These are phyloP conservation scores for Zosterops pallidus DNA, from an alignment of 2,113 vertebrate species.

Conservation along the genomic window DNA sequence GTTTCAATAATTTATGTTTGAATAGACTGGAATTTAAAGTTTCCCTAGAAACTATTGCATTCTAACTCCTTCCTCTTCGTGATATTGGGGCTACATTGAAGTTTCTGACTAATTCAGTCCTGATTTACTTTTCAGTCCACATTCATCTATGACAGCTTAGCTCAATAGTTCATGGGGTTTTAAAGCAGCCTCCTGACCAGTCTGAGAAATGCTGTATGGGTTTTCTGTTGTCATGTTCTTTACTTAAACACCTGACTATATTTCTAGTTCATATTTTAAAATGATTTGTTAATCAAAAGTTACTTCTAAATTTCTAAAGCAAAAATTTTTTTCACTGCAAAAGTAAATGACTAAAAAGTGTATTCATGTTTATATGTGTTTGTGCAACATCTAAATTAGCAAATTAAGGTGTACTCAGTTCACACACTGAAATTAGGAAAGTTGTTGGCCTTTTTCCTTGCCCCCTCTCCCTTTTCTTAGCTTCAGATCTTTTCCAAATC, in stretches of 20 bases:
- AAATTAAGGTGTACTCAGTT: background rate
- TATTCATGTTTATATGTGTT: background rate
- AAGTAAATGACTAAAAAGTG: background rate
- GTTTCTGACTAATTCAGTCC: background rate
- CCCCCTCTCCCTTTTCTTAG: accelerated
- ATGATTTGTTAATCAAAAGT: background rate
- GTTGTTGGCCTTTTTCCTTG: background rate
- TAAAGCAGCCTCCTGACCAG: background rate
- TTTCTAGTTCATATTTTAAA: background rate
- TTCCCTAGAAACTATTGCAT: background rate
- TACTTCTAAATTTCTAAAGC: background rate
- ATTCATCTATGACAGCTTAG: background rate
- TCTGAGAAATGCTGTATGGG: background rate
- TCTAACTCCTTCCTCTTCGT: background rate
- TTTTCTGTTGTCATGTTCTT: background rate
- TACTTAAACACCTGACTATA: background rate
- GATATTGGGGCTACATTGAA: background rate
- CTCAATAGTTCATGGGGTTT: background rate
- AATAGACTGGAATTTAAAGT: background rate
- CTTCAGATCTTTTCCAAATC: background rate
- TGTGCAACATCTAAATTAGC: background rate
- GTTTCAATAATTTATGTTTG: background rate
- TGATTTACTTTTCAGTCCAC: background rate
- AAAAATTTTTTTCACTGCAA: background rate
- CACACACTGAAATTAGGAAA: background rate